Evolutionary conservation across 2,888 invertebrate genomes (phyloP), one percentile per base, ranked within the genome.

Genomic region (Glaucopsyche alexis): DNA sequence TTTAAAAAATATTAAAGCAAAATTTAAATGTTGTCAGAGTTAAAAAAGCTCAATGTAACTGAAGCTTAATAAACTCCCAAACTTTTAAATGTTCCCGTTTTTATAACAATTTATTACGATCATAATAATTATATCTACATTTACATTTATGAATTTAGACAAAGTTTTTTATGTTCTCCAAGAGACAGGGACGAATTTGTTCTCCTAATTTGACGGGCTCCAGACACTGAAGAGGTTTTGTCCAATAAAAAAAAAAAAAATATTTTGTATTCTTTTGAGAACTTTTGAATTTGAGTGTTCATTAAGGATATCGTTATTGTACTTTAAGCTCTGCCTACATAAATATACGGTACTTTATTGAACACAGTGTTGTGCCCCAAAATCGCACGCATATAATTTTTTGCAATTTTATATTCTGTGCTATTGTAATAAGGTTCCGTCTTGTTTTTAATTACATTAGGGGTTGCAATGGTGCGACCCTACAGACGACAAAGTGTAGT

Each of bases 401-500:
- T 73, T 65, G 60, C 71, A 66, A 77, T 78, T 82, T 72, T 76
- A 72, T 65, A 74, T 73, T 74, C 76, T 79, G 76, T 74, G 45
- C 11, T 47, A 50, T 74, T 55, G 71, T 71, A 74, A 75, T 77
- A 79, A 74, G 76, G 65, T 75, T 72, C 69, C 75, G 65, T 75
- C 76, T 76, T 75, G 76, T 76, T 76, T 75, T 79, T 77, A 79
- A 29, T 29, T 80, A 73, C 76, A 7, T 66, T 40, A 72, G 42
- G 67, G 72, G 67, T 72, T 73, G 81, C 81, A 86, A 84, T 82
- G 79, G 86, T 86, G 85, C 86, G 85, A 67, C 87, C 84, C 87
- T 87, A 87, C 85, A 89, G 87, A 90, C 88, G 90, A 88, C 89
- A 88, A 89, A 91, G 83, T 82, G 79, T 84, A 87, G 87, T 85